Conservation (phyloP, 2,888 invertebrate species). For the Augiades crinisus region DNA sequence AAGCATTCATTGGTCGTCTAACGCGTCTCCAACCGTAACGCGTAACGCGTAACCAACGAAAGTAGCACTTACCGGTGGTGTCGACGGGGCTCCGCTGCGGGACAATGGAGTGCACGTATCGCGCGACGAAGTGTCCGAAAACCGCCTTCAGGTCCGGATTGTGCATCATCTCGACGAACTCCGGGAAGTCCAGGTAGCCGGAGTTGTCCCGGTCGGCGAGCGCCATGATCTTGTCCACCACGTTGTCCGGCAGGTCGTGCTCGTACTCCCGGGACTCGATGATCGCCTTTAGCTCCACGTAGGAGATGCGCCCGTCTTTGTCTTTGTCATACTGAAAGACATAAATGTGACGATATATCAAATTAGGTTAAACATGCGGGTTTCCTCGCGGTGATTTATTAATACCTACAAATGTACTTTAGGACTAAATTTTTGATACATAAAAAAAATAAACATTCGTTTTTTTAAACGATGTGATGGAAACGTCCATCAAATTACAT, state of each 20-base stretch:
- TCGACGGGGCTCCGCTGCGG: slow-evolving; percentile 78
- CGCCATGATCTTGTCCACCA: slow-evolving; percentile 84
- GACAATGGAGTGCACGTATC: slow-evolving; percentile 82
- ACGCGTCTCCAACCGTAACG: no score
- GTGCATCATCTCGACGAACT: slow-evolving; percentile 87
- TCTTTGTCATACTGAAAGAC: slow-evolving; percentile 85
- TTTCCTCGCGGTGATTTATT: no score
- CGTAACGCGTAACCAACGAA: neutral
- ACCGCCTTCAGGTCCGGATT: slow-evolving; percentile 82
- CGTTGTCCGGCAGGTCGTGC: slow-evolving; percentile 85
- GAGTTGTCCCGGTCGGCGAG: slow-evolving; percentile 84
- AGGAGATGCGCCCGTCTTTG: slow-evolving; percentile 85
- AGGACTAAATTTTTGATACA: no score
- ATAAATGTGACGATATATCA: neutral
- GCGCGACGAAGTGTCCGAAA: slow-evolving; percentile 83
- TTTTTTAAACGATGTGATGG: no score
- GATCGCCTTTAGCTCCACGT: slow-evolving; percentile 83
- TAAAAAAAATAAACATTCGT: no score
- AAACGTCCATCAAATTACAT: no score
- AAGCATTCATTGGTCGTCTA: no score
- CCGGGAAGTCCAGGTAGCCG: slow-evolving; percentile 85
- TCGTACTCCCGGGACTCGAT: slow-evolving; percentile 82
- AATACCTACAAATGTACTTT: neutral
- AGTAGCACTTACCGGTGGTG: slow-evolving; percentile 58
- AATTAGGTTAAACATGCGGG: no score